Evolutionary conservation across 2,888 invertebrate genomes (phyloP).

Genomic region (Stenichneumon culpator): DNA sequence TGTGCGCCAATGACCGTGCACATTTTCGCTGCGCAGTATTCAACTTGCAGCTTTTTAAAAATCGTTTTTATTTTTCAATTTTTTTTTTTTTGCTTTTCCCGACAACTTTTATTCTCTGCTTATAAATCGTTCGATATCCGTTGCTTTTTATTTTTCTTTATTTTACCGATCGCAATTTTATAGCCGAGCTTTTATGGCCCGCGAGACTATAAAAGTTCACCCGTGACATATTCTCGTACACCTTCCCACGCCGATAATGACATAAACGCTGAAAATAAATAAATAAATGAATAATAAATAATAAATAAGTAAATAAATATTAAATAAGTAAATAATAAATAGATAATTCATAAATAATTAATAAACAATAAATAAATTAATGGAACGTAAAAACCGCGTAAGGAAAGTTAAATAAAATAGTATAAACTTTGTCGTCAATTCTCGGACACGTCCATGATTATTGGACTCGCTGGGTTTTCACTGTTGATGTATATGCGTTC

Average conservation of each 20-base stretch:
- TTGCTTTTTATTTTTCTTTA: background rate
- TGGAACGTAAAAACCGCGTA: no score
- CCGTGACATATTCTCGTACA: slow-evolving; percentile 13
- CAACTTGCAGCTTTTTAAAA: slow-evolving; percentile 5
- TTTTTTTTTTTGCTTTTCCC: background rate
- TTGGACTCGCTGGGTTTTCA: no score
- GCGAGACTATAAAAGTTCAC: slow-evolving; percentile 3
- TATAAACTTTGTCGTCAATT: no score
- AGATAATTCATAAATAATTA: no score
- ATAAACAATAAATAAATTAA: slow-evolving; percentile 20
- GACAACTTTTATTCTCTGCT: background rate
- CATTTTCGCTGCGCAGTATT: slow-evolving; percentile 23
- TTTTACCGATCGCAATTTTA: background rate
- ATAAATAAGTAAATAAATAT: background rate
- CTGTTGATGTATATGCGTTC: background rate
- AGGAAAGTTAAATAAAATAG: no score
- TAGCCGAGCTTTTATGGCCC: background rate
- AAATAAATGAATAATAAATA: slow-evolving; percentile 13
- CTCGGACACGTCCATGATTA: no score
- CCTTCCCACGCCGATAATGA: slow-evolving; percentile 17
- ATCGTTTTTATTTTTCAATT: no score
- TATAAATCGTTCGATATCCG: background rate
- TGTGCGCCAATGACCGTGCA: slow-evolving; percentile 41
- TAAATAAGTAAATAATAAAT: no score
- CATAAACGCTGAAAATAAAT: slow-evolving; percentile 24